Base-by-base conservation (phyloP, 2,888 invertebrate species). In the Empis stercorea region DNA sequence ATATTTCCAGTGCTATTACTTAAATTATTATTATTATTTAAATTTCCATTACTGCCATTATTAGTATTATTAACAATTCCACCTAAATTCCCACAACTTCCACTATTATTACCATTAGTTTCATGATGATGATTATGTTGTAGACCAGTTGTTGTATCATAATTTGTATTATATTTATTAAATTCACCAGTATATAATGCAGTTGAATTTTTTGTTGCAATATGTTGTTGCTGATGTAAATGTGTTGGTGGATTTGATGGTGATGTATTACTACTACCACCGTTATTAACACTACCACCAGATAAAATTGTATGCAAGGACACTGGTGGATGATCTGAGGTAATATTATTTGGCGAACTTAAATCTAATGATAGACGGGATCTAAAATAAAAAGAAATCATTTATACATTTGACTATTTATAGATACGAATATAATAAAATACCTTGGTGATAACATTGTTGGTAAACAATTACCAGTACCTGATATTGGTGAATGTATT, bases 331-430 rank as follows among this genome's bases (percentile, higher is more conserved):
- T 54, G 54, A 43, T 52, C 55, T 51, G 57, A 50, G 51, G 54
- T 55, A 45, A 54, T 49, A 34, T 46, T 51, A 32, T 51, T 54
- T 27, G 57, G 57, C 51, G 60, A 57, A 48, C 59, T 61, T 51
- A 64, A 57, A 53, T 62, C 61, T 47, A 64, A 52, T 51, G 64
- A 64, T 48, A 64, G 52, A 7, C 63, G 57, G 43, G 62, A 61
- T 52, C 63, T 63, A 39, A 27, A 47, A 41, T 10, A 40, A 40
- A 46, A 17, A 16, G 50, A 23, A 11, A 38, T 14, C 15, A 32
- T 27, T 23, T 44, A n/a, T n/a, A n/a, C n/a, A n/a, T n/a, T n/a
- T n/a, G n/a, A n/a, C n/a, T n/a, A n/a, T n/a, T n/a, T 23, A 1
- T 42, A 10, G 11, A 10, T 23, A n/a, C 4, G 20, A 7, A 6